Evolutionary conservation across 2,797 vertebrate genomes (phyloP), one percentile per base, ranked within the genome.

Genomic region (Gambelia wislizenii): DNA sequence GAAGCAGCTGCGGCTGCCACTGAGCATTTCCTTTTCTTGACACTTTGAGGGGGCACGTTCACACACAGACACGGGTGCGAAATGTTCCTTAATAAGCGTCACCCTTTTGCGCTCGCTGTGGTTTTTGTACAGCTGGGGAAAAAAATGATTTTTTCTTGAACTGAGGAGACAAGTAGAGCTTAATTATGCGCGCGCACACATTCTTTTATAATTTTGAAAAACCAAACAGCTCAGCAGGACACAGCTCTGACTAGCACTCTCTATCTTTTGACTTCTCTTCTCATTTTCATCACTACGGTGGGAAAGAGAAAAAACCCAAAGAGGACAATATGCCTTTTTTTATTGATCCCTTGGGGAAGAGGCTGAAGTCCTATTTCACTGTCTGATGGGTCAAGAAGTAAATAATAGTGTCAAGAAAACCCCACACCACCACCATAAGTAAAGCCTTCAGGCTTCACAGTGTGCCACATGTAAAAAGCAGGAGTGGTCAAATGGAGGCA

Each of bases 21-120:
- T 6, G 13, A 75, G 61, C 61, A 72, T 64, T 79, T 89, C 54
- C 69, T 83, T 89, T 83, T 89, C 56, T 77, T 70, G 70, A 83
- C 47, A 22, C 78, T 82, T 86, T 64, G 25, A 18, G 80, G 78
- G 56, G 36, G 64, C 89, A 82, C 36, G 10, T 89, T 89, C 22
- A 56, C 89, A 56, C 89, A 64, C 78, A 75, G 69, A 76, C 61
- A n/a, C 7, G 47, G 72, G 78, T 82, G 64, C 42, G 84, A 82
- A 86, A 54, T 69, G 44, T 75, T 89, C 78, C 56, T 86, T 89
- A 76, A 86, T 83, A 76, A 85, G 84, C 70, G 67, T 76, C 33
- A 36, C 64, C 64, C 75, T 89, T 83, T 82, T 81, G 27, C 7
- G 3, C 18, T 13, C 18, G n/a, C 27, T 86, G 54, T 75, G 54